A percentile compares a stretch with the other conserved stretches of the same genome.
Conservation (phyloP, 2,888 invertebrate genomes). For the Herminia tarsipennalis region DNA sequence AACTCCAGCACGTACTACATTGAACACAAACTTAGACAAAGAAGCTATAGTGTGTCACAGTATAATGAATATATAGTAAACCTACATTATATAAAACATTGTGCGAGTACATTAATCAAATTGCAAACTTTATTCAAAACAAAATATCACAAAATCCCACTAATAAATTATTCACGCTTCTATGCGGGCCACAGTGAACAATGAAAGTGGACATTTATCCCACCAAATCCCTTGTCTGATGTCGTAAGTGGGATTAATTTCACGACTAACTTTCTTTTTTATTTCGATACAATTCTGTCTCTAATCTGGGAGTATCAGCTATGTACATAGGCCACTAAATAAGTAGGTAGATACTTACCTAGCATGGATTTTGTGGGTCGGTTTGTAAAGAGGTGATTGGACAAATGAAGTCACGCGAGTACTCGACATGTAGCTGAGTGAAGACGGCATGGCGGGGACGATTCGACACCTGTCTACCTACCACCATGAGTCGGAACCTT, state of each 20-base stretch:
- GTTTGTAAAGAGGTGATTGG: conserved; percentile 11
- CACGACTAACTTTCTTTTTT: conserved; percentile 28
- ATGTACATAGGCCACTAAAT: background rate
- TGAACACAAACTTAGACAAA: background rate
- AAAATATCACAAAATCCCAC: too few species aligned
- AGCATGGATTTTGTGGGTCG: conserved; percentile 30
- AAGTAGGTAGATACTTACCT: background rate
- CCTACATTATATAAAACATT: too few species aligned
- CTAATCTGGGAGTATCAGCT: background rate
- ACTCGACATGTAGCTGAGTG: conserved; percentile 42
- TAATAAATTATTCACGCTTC: background rate
- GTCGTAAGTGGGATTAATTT: conserved; percentile 24
- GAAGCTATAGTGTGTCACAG: too few species aligned
- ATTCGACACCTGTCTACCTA: conserved; percentile 75
- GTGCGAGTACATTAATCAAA: too few species aligned
- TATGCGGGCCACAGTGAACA: conserved; percentile 4
- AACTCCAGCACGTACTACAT: too few species aligned
- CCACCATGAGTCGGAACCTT: conserved; percentile 72
- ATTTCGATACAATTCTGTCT: conserved; percentile 1
- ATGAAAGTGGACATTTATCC: conserved; percentile 24
- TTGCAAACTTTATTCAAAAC: too few species aligned
- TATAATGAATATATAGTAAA: too few species aligned
- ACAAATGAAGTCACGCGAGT: conserved; percentile 36
- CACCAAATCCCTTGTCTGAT: conserved; percentile 19
- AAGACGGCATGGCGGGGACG: conserved; percentile 73